Evolutionary conservation across 1,140 invertebrate species (phyloP), one percentile per base, ranked within the genome.

Genomic region (Microplitis demolitor): DNA sequence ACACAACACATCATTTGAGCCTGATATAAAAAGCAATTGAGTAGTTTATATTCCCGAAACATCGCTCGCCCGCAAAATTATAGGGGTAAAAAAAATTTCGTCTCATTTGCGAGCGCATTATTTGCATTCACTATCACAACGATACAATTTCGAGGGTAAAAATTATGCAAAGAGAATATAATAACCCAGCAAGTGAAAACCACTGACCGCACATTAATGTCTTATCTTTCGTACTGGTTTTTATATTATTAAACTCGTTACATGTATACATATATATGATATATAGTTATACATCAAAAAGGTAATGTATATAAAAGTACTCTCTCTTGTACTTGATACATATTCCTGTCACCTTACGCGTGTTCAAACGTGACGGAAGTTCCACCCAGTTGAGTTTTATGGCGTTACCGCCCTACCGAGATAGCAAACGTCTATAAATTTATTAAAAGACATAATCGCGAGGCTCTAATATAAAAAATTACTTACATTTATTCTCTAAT

Each of bases 351-450:
- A 37, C 13, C 62, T 31, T 35, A 8, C 58, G 67, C 64, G 68
- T 74, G 62, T 58, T 66, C 64, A 35, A 66, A 56, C 68, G 58
- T 62, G 68, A 70, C 73, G 68, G 62, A 71, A 74, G 68, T 74
- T 71, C 73, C 68, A 70, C 73, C 68, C 53, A 70, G 61, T 74
- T 71, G 53, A 74, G 73, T 74, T 74, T 74, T 74, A 74, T 62
- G 68, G 56, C 62, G 58, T 70, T 51, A 37, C 68, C 68, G 68
- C 68, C 51, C 69, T 35, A 37, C 53, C 53, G 66, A 63, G 71
- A 73, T 68, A 73, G 37, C 54, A 68, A 34, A 34, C 37, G 54
- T 34, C 54, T 37, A 69, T 69, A 69, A 69, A 69, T 69, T 69
- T 60, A 69, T 69, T 39, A 56, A 69, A 45, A 24, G 35, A 60